phyloP scores from a whole-genome alignment of 23 tunicate genomes.

The Halocynthia roretzi region DNA sequence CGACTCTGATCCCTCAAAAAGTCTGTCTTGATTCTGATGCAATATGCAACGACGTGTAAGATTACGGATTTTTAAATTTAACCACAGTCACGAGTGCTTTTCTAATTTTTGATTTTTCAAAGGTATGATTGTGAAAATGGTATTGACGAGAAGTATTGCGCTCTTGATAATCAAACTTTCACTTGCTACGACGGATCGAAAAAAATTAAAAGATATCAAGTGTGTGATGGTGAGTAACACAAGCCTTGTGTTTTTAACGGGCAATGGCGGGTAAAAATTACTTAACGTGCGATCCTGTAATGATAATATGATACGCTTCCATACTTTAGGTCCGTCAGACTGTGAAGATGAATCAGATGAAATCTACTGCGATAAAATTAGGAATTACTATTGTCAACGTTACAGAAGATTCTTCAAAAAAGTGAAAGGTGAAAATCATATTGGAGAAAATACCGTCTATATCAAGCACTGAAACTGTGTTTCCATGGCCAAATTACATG shows the following conservation, averaged over 20 bases:
- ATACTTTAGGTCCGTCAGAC: not conserved
- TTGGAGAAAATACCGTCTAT: not conserved
- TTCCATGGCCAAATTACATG: too few relatives aligned
- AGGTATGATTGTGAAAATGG: constrained; percentile 4
- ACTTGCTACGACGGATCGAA: not conserved
- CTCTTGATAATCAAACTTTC: not conserved
- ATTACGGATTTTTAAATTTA: too few relatives aligned
- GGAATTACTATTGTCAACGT: not conserved
- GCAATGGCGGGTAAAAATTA: too few relatives aligned
- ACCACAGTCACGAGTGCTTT: too few relatives aligned
- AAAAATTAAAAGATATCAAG: not conserved
- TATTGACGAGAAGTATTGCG: constrained; percentile 4
- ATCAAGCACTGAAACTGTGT: not conserved
- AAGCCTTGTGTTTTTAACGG: too few relatives aligned
- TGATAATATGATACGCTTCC: not conserved
- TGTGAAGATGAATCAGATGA: constrained; percentile 17
- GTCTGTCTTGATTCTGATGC: not conserved
- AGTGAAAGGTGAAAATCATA: not conserved
- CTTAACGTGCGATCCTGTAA: too few relatives aligned
- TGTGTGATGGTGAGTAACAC: constrained; percentile 4
- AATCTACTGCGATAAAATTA: not conserved
- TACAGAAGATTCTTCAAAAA: constrained; percentile 6
- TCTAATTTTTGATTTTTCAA: too few relatives aligned
- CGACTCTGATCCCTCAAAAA: not conserved
- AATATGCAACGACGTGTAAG: constrained; percentile 11